Base-by-base conservation (phyloP, 2,797 vertebrate species). In the Hydrocynus forskahlii region DNA sequence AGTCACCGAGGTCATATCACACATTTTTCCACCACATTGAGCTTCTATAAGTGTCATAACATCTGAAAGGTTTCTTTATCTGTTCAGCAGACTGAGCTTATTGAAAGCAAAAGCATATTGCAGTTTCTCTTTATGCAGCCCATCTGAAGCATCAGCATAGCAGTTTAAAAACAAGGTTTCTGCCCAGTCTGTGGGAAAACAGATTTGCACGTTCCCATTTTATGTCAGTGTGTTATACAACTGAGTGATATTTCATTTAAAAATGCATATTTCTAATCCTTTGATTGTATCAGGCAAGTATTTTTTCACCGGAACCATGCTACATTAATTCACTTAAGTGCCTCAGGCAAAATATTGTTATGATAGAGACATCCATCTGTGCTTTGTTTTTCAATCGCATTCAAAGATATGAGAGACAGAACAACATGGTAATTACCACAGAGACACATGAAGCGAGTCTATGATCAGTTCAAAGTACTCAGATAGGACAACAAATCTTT, bases 261-360 rank as follows among this genome's bases (percentile, higher is more conserved):
- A 87, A 88, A 82, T 81, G 76, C 77, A 64, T 69, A 78, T 83
- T 83, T 78, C 40, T 76, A 81, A 84, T 78, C 72, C 67, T 79
- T 67, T 80, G 82, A 79, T 79, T 83, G 72, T 75, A 81, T 71
- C 5, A 77, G 84, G 67, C 62, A 48, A n/a, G 68, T 76, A 79
- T 60, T 48, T 83, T 63, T 64, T 60, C 66, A 74, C 73, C 60
- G 67, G 80, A 85, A 84, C 72, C 81, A 76, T 70, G 81, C 76
- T 85, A 83, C 83, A 83, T 82, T 85, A 76, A 88, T 83, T 85
- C 79, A 83, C 70, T 83, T 83, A 83, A 83, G 70, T 63, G 81
- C 83, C 81, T 77, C 50, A 9, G 76, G 87, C 76, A 69, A 74
- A 81, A 80, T 80, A 76, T 72, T 78, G 45, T 60, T 80, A 83